phyloP scores from a whole-genome alignment of 2,888 invertebrate genomes.

The Harpalus rubripes region DNA sequence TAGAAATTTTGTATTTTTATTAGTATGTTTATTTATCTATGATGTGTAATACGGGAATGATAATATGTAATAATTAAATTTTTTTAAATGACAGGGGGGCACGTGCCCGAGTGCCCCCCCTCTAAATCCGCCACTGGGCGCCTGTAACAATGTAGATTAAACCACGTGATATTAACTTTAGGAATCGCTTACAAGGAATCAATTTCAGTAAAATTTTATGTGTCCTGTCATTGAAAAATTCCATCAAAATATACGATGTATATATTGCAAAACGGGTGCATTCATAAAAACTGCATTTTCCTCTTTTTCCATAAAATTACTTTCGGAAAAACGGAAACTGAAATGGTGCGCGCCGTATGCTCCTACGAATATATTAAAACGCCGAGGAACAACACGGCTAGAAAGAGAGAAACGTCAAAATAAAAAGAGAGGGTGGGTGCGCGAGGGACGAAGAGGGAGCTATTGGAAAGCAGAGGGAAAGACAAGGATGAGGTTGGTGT shows the following conservation, averaged over 20 bases:
- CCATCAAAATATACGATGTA: slow-evolving; percentile 48
- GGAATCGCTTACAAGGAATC: slow-evolving; percentile 50
- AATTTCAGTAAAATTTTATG: slow-evolving; percentile 60
- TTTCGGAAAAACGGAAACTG: slow-evolving; percentile 55
- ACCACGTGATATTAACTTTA: slow-evolving; percentile 60
- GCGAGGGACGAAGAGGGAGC: slow-evolving; percentile 5
- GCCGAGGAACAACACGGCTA: slow-evolving; percentile 49
- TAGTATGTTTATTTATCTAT: too few species aligned
- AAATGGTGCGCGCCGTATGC: slow-evolving; percentile 61
- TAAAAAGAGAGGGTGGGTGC: slow-evolving; percentile 10
- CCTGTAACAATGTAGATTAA: slow-evolving; percentile 44
- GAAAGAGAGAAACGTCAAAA: slow-evolving; percentile 46
- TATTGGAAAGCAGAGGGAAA: background rate
- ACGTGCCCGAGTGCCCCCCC: too few species aligned
- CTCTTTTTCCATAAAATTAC: slow-evolving; percentile 57
- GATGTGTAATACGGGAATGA: too few species aligned
- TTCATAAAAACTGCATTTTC: slow-evolving; percentile 64
- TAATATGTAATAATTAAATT: too few species aligned
- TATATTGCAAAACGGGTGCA: slow-evolving; percentile 42
- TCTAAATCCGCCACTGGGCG: too few species aligned
- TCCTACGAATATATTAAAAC: slow-evolving; percentile 62
- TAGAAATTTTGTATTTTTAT: too few species aligned
- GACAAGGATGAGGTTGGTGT: slow-evolving; percentile 23
- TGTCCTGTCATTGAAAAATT: slow-evolving; percentile 34
- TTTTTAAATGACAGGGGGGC: too few species aligned